Evolutionary conservation across 1,140 invertebrate genomes (phyloP).

Genomic region (Sarcophaga peregrina): DNA sequence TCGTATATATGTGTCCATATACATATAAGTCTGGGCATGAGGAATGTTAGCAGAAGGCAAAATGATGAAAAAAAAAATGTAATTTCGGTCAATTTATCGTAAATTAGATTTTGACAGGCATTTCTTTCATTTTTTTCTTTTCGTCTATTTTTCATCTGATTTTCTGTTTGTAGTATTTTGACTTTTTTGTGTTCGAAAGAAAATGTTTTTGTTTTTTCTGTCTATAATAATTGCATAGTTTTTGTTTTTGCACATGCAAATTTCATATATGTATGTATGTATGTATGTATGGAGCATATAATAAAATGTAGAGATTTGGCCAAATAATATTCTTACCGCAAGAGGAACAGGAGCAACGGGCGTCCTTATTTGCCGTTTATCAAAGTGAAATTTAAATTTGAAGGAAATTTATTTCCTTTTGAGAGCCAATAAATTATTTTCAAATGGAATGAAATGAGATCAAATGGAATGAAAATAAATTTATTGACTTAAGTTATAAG

Average conservation of each 20-base stretch:
- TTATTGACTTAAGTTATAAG: too few relatives aligned
- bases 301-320: too few relatives aligned
- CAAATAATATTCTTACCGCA: too few relatives aligned
- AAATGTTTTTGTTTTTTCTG: neutral
- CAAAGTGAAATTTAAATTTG: too few relatives aligned
- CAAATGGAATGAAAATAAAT: too few relatives aligned
- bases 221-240: slow-evolving; percentile 23
- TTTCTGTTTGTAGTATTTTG: neutral
- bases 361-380: too few relatives aligned
- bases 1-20: neutral
- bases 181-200: neutral
- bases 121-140: neutral
- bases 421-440: too few relatives aligned
- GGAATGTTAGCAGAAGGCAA: neutral
- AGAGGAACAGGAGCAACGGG: too few relatives aligned
- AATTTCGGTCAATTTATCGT: slow-evolving; percentile 37
- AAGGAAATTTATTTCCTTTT: too few relatives aligned
- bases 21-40: neutral
- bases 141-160: neutral
- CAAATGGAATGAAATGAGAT: too few relatives aligned
- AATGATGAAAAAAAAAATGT: neutral
- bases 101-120: slow-evolving; percentile 36
- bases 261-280: neutral
- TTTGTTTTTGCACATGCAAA: neutral
- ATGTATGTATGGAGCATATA: too few relatives aligned